Evolutionary conservation across 2,113 vertebrate species (phyloP), one percentile per base, ranked within the genome.

Genomic region (Esox niger): DNA sequence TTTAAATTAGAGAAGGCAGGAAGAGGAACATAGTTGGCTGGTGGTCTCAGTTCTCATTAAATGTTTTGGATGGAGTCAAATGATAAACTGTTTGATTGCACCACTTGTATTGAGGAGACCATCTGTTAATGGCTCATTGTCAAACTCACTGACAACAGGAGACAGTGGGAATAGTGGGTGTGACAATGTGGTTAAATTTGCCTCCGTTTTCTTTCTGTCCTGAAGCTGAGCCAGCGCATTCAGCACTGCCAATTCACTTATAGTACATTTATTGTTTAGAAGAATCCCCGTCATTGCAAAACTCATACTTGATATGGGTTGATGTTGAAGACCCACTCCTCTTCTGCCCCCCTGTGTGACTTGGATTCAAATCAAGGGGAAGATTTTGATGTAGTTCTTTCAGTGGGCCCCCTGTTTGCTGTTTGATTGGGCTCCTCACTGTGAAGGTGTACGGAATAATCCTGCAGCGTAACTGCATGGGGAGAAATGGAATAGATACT

Each of bases 11-110:
- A 60, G 55, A 59, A 69, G 57, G 38, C 67, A 38, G 60, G 21
- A 26, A 15, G 11, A 32, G 38, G 66, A 38, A 38, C 32, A 49
- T 32, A 43, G 46, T 69, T 69, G 67, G 67, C 67, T 49, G 56
- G n/a, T 20, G 66, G 57, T 30, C 43, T 17, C 66, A 43, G 31
- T 69, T n/a, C 67, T 69, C 67, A 69, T 69, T 69, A 61, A 69
- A 69, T 69, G 57, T 69, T 69, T 69, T 69, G 67, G 67, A 69
- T 25, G 9, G 38, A 49, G 67, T 69, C 57, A 69, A 61, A 61
- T 49, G 26, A 52, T 38, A 46, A 56, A n/a, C 6, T 9, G 29
- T 59, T 59, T 23, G 35, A 58, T 59, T 68, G 38, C 25, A 68
- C 43, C 29, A 10, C 26, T 47, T 38, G 23, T 66, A 21, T 8